A percentile compares a stretch with the other conserved stretches of the same genome.
Conservation (phyloP, 1,140 invertebrate species). For the Metaphire vulgaris region DNA sequence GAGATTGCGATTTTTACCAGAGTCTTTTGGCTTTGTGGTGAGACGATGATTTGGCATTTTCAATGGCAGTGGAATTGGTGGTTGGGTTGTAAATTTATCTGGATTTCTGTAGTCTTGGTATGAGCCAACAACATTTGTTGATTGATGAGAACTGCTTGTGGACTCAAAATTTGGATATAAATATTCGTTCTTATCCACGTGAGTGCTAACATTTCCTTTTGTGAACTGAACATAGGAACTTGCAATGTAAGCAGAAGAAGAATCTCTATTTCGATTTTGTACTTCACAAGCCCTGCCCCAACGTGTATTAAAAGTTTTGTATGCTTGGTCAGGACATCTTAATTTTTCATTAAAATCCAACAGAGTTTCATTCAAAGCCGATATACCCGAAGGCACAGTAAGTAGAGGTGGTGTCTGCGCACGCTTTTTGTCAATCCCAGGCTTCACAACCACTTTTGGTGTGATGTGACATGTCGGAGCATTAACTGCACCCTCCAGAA, state of each 20-base stretch:
- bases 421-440: background rate
- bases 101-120: background rate
- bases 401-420: background rate
- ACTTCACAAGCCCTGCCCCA: no score
- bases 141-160: background rate
- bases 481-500: no score
- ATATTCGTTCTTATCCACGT: background rate
- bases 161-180: background rate
- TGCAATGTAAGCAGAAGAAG: background rate
- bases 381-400: background rate
- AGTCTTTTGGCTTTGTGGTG: background rate
- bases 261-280: no score
- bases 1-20: background rate
- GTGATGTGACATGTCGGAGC: background rate
- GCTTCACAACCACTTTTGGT: background rate
- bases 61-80: background rate
- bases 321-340: no score
- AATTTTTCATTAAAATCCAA: no score
- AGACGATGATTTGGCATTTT: background rate
- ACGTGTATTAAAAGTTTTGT: no score
- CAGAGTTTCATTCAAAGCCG: no score
- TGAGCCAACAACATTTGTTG: background rate
- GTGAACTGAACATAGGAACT: background rate
- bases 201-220: background rate
- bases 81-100: background rate